phyloP scores from a whole-genome alignment of 2,888 invertebrate species.

The Amphipoea oculea region DNA sequence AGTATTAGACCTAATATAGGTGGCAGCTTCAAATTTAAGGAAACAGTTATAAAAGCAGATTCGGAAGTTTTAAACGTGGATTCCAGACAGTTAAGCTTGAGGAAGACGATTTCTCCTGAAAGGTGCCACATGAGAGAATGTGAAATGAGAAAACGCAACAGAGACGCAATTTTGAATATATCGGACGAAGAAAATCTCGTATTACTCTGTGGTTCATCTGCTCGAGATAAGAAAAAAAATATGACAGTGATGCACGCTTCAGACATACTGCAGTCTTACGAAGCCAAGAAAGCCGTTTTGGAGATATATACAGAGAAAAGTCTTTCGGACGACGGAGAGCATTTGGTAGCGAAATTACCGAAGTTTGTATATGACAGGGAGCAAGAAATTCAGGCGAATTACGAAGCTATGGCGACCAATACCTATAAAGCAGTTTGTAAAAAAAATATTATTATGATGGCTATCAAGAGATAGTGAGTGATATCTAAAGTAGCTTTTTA shows the following conservation, averaged over 20 bases:
- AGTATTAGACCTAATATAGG: slow-evolving; percentile 38
- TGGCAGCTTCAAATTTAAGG: slow-evolving; percentile 6
- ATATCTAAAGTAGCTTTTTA: slow-evolving; percentile 12
- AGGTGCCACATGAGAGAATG: slow-evolving; percentile 47
- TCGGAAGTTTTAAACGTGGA: slow-evolving; percentile 39
- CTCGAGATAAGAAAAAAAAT: slow-evolving; percentile 30
- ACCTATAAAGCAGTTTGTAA: slow-evolving; percentile 65
- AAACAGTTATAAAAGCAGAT: slow-evolving; percentile 16
- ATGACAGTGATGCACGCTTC: slow-evolving; percentile 49
- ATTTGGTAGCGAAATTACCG: slow-evolving; percentile 80
- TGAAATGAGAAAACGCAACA: slow-evolving; percentile 64
- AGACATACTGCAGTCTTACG: slow-evolving; percentile 81
- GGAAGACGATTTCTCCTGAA: slow-evolving; percentile 31
- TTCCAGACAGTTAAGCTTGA: slow-evolving; percentile 10
- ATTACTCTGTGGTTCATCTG: slow-evolving; percentile 51
- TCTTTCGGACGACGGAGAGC: slow-evolving; percentile 69
- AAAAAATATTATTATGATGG: slow-evolving; percentile 72
- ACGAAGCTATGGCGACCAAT: slow-evolving; percentile 63
- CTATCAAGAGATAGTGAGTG: slow-evolving; percentile 63
- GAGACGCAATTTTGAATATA: slow-evolving; percentile 66
- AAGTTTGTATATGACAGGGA: slow-evolving; percentile 79
- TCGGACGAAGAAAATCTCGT: slow-evolving; percentile 72
- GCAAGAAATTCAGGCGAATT: slow-evolving; percentile 68
- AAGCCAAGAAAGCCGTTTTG: slow-evolving; percentile 84
- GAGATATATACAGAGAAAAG: slow-evolving; percentile 82